Evolutionary conservation across 2,888 invertebrate species (phyloP), one percentile per base, ranked within the genome.

Genomic region (Ecliptopera silaceata): DNA sequence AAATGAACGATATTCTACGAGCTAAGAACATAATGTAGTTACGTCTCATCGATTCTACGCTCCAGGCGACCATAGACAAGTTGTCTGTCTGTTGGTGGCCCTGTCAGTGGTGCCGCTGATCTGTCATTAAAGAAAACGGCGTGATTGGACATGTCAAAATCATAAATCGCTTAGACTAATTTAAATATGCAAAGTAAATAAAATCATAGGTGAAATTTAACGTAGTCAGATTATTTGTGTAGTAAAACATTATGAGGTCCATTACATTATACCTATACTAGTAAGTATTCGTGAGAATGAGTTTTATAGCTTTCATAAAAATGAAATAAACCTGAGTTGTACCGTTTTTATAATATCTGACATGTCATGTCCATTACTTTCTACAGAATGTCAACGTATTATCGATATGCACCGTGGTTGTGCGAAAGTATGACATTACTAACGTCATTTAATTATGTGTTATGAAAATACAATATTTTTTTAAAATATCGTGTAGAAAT

Each of bases 1-100:
- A 58, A 54, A 53, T 53, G 29, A 54, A 53, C 50, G 46, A 17
- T 46, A 58, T 59, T 26, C 45, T 48, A 39, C 34, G 32, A 31
- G 38, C 20, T 59, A 59, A 59, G 50, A 45, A 49, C 47, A 43
- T 50, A 42, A 38, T 45, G 41, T 49, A 22, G 50, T 22, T 54
- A 51, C 29, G 50, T 52, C 57, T 48, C 51, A 58, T 46, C 58
- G 58, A 58, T 50, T 59, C 29, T 31, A 34, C 32, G 59, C 59
- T 50, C 26, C 41, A 50, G 58, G 54, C 54, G 49, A 46, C n/a
- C 34, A 38, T 41, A 55, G 54, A 47, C 32, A 50, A 54, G 59
- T 12, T 22, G 53, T 42, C 36, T 50, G 43, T 22, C 22, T 44
- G 20, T 53, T 46, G 54, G 54, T 46, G 54, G 53, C 15, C 48